Evolutionary conservation across 2,797 vertebrate species (phyloP).

Genomic region (Hyperoplus lanceolatus): DNA sequence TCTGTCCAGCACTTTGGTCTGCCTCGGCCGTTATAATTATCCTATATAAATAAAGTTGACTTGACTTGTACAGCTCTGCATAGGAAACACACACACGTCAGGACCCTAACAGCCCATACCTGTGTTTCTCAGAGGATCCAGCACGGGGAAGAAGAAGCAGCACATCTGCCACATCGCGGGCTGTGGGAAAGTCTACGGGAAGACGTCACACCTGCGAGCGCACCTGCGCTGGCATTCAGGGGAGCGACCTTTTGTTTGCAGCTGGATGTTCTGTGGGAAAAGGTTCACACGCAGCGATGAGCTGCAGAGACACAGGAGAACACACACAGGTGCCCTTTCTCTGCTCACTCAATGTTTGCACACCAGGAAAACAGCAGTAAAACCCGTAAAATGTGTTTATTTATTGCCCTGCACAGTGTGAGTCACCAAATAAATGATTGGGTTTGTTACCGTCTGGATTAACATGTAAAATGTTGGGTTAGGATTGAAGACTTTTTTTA

Average conservation of each 20-base stretch:
- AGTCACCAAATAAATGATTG: slow-evolving; percentile 57
- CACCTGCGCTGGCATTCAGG: slow-evolving; percentile 99
- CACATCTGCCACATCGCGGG: slow-evolving; percentile 98
- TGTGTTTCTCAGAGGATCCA: slow-evolving; percentile 91
- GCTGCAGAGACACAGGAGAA: slow-evolving; percentile 97
- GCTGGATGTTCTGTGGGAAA: slow-evolving; percentile 99
- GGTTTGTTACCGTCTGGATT: slow-evolving; percentile 31
- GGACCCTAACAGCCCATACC: slow-evolving; percentile 21
- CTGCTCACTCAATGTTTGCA: slow-evolving; percentile 55
- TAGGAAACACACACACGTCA: not conserved
- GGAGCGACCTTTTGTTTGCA: slow-evolving; percentile 98
- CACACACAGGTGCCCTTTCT: slow-evolving; percentile 93
- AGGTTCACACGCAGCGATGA: slow-evolving; percentile 99
- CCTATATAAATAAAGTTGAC: no score
- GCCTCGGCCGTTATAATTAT: no score
- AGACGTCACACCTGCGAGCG: slow-evolving; percentile 98
- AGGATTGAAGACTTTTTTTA: slow-evolving; percentile 22
- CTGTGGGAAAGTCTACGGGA: slow-evolving; percentile 92
- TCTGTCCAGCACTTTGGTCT: no score
- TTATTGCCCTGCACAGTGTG: slow-evolving; percentile 52
- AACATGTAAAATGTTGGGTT: slow-evolving; percentile 51
- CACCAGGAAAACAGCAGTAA: slow-evolving; percentile 61
- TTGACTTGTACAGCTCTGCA: not conserved
- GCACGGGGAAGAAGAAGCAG: slow-evolving; percentile 96
- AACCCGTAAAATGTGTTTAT: slow-evolving; percentile 65